Percentiles rank a stretch among this genome's conserved stretches.
Evolutionary conservation across 1,140 invertebrate genomes (phyloP).

Genomic region (Eueides isabella): DNA sequence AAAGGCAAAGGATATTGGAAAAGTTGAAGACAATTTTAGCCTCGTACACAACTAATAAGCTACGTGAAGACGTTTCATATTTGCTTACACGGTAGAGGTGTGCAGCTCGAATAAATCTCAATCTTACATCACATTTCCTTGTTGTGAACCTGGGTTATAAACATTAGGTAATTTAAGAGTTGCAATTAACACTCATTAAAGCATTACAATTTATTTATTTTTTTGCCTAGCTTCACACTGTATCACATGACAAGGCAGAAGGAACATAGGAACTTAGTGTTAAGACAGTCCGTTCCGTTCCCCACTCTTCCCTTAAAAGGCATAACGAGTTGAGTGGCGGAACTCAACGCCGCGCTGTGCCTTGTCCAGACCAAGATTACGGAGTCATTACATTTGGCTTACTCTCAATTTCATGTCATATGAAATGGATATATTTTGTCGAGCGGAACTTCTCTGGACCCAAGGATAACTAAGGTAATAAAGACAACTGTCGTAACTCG

Average conservation of each 20-base stretch:
- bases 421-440: neutral
- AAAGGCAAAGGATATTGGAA: conserved; percentile 20
- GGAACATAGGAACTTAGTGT: too few species aligned
- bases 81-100: neutral
- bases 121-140: neutral
- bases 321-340: too few species aligned
- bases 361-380: too few species aligned
- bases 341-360: too few species aligned
- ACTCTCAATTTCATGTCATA: neutral
- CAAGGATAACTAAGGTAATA: neutral
- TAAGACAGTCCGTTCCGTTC: too few species aligned
- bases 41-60: conserved; percentile 18
- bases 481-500: neutral
- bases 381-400: neutral
- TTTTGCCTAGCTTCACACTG: too few species aligned
- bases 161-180: too few species aligned
- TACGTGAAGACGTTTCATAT: conserved; percentile 10
- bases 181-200: too few species aligned
- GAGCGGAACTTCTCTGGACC: neutral
- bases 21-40: conserved; percentile 17
- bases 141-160: too few species aligned
- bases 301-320: too few species aligned
- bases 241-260: too few species aligned
- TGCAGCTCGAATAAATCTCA: neutral
- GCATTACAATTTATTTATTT: too few species aligned